These are phyloP conservation scores for Caenorhabditis macrosperma DNA, from an alignment of 2,888 invertebrate genomes.

Conservation along the genomic window DNA sequence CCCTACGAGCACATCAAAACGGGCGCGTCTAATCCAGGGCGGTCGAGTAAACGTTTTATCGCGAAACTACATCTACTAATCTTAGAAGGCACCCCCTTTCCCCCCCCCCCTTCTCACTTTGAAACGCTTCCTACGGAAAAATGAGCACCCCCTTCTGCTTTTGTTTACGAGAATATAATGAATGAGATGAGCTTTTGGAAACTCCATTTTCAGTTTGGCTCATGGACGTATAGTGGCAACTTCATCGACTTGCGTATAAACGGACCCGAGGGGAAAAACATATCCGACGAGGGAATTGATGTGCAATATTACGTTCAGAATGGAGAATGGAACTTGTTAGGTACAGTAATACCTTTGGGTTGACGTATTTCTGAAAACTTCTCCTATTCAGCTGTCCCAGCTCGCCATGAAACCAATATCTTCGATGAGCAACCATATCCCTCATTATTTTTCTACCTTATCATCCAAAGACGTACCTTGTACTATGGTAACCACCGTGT, in stretches of 20 bases:
- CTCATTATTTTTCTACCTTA: slow-evolving; percentile 96
- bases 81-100: slow-evolving; percentile 5
- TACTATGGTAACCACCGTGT: slow-evolving; percentile 86
- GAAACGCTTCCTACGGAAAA: background rate
- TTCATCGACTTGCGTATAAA: slow-evolving; percentile 87
- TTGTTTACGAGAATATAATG: slow-evolving; percentile 46
- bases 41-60: slow-evolving; percentile 52
- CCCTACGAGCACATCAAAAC: background rate
- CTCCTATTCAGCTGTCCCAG: slow-evolving; percentile 66
- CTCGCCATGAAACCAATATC: slow-evolving; percentile 84
- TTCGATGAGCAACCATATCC: slow-evolving; percentile 89
- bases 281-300: slow-evolving; percentile 71
- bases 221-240: slow-evolving; percentile 96
- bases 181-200: slow-evolving; percentile 25
- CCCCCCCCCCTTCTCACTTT: background rate
- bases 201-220: slow-evolving; percentile 86
- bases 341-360: slow-evolving; percentile 27
- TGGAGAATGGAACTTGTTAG: slow-evolving; percentile 97
- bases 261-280: slow-evolving; percentile 67
- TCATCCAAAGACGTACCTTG: slow-evolving; percentile 94
- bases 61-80: slow-evolving; percentile 62
- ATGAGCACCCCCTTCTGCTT: no score
- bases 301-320: slow-evolving; percentile 94
- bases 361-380: background rate
- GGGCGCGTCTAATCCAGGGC: slow-evolving; percentile 32